Percentiles rank a stretch among this genome's conserved stretches.
phyloP scores from a whole-genome alignment of 2,113 vertebrate genomes.

The Reinhardtius hippoglossoides region DNA sequence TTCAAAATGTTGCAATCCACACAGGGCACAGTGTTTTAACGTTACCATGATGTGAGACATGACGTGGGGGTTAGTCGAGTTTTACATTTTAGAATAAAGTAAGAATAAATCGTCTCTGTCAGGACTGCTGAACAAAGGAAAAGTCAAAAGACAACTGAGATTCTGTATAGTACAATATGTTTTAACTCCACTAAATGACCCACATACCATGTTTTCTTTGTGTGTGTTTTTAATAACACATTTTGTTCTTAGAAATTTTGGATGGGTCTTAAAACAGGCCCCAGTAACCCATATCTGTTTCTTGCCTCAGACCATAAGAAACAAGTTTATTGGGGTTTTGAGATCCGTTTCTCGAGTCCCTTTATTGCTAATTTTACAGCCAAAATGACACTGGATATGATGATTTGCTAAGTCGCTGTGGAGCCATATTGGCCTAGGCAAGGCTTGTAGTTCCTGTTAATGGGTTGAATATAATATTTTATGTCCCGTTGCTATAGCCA shows the following conservation, averaged over 20 bases:
- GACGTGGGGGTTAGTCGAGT: not conserved
- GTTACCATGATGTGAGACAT: not conserved
- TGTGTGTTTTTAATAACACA: not conserved
- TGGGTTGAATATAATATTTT: constrained; percentile 80
- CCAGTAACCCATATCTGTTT: constrained; percentile 19
- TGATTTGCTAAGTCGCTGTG: constrained; percentile 74
- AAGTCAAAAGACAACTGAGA: not conserved
- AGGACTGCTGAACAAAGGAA: not conserved
- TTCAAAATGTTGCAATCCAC: constrained; percentile 3
- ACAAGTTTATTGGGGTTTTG: constrained; percentile 55
- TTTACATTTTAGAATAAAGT: not conserved
- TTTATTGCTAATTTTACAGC: constrained; percentile 74
- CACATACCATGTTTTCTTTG: not conserved
- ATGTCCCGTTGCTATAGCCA: constrained; percentile 80
- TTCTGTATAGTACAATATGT: no score
- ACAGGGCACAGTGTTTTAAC: not conserved
- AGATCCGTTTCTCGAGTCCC: constrained; percentile 57
- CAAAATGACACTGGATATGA: constrained; percentile 68
- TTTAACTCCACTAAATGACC: no score
- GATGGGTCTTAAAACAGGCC: constrained; percentile 22
- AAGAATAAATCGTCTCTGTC: not conserved
- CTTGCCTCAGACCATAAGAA: constrained; percentile 44
- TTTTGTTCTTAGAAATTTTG: constrained; percentile 3
- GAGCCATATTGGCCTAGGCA: constrained; percentile 77
- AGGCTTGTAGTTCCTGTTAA: constrained; percentile 76